These are phyloP conservation scores for Neotoxoptera formosana DNA, from an alignment of 1,140 invertebrate species.

Conservation along the genomic window DNA sequence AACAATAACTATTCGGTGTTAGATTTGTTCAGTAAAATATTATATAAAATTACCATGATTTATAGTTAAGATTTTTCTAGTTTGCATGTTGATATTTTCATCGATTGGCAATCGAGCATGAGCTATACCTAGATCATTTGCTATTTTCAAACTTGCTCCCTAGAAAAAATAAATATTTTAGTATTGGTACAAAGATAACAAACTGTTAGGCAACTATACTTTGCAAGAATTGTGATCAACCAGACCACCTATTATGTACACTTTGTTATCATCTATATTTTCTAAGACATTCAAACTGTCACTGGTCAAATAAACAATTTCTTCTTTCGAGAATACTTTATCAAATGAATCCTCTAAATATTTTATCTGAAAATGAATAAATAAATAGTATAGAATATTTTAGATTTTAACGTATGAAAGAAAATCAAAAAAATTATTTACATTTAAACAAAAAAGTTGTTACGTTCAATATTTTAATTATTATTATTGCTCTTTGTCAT, in stretches of 20 bases:
- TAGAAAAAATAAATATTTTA: constrained; percentile 64
- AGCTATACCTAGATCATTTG: constrained; percentile 76
- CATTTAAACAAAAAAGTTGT: background rate
- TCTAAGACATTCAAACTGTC: constrained; percentile 91
- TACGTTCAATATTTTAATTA: background rate
- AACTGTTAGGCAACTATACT: constrained; percentile 66
- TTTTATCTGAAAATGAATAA: constrained; percentile 51
- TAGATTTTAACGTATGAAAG: too few relatives aligned
- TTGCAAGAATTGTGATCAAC: constrained; percentile 98
- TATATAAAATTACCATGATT: constrained; percentile 81
- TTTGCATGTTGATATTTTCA: constrained; percentile 91
- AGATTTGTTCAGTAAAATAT: constrained; percentile 25
- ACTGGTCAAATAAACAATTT: constrained; percentile 90
- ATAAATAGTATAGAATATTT: background rate
- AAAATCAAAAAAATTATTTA: too few relatives aligned
- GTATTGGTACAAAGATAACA: background rate
- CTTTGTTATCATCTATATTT: constrained; percentile 77
- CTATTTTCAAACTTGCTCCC: constrained; percentile 86
- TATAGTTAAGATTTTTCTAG: constrained; percentile 92
- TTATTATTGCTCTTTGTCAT: background rate
- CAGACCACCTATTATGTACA: constrained; percentile 95
- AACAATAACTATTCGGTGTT: too few relatives aligned
- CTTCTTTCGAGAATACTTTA: constrained; percentile 69
- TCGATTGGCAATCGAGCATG: constrained; percentile 91
- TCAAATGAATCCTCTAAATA: constrained; percentile 59